These are phyloP conservation scores for Manis javanica DNA, from an alignment of 2,797 vertebrate species.

Conservation along the genomic window DNA sequence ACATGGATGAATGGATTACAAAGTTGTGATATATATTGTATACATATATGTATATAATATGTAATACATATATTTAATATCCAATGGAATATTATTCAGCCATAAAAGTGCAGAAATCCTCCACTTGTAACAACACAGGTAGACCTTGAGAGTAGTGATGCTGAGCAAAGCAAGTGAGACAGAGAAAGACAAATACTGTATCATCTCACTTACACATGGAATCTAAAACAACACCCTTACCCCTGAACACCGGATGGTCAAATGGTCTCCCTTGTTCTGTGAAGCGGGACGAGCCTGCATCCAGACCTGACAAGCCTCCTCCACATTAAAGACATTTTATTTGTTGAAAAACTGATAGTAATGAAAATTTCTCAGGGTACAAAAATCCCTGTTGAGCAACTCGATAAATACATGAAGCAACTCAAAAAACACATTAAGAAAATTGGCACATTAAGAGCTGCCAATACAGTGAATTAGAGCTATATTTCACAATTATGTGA, in stretches of 20 bases:
- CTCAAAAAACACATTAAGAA: not conserved
- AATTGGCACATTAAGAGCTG: not conserved
- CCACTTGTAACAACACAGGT: not conserved
- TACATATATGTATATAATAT: too few relatives aligned
- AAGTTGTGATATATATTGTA: not conserved
- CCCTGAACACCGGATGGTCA: not conserved
- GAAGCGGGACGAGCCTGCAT: not conserved
- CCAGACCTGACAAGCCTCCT: not conserved
- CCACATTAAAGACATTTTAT: not conserved
- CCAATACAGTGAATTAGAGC: not conserved
- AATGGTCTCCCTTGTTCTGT: not conserved
- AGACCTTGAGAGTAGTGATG: not conserved
- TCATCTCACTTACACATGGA: not conserved
- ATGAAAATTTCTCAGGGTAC: not conserved
- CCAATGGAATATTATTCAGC: not conserved
- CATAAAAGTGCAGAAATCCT: not conserved
- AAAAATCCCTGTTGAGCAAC: not conserved
- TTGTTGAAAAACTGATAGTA: not conserved
- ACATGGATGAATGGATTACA: not conserved
- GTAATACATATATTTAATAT: too few relatives aligned
- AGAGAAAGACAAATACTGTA: not conserved
- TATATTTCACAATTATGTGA: not conserved
- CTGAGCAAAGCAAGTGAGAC: not conserved
- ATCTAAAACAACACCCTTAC: not conserved
- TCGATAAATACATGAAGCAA: not conserved